A percentile compares a stretch with the other conserved stretches of the same genome.
phyloP scores from a whole-genome alignment of 2,888 invertebrate species.

The Drosophila demipolita region DNA sequence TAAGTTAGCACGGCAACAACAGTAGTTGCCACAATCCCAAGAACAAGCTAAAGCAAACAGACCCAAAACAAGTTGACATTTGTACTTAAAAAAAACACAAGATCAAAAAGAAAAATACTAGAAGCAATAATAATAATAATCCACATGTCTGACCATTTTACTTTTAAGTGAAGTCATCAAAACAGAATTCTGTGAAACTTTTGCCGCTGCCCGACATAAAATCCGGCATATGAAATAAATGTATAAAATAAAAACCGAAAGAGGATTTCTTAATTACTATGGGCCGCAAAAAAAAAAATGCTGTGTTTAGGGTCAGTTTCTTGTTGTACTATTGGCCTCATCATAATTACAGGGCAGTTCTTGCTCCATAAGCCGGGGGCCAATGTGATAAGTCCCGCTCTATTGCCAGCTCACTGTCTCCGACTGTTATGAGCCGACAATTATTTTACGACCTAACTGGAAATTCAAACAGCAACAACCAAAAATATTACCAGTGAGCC shows the following conservation, averaged over 20 bases:
- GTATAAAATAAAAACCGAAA: slow-evolving; percentile 46
- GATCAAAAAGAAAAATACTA: slow-evolving; percentile 39
- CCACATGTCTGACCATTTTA: slow-evolving; percentile 71
- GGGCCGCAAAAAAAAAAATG: slow-evolving; percentile 48
- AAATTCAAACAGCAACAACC: slow-evolving; percentile 40
- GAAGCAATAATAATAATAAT: slow-evolving; percentile 61
- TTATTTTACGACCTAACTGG: slow-evolving; percentile 76
- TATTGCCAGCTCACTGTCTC: slow-evolving; percentile 58
- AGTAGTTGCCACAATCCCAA: slow-evolving; percentile 28
- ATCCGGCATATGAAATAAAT: slow-evolving; percentile 39
- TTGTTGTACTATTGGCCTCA: slow-evolving; percentile 71
- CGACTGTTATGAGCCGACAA: slow-evolving; percentile 57
- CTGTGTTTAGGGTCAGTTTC: slow-evolving; percentile 71
- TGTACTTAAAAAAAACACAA: slow-evolving; percentile 37
- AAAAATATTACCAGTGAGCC: slow-evolving; percentile 40
- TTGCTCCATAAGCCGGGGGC: slow-evolving; percentile 62
- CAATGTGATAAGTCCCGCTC: slow-evolving; percentile 76
- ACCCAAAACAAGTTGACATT: slow-evolving; percentile 35
- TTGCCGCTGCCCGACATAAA: slow-evolving; percentile 60
- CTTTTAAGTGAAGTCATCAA: slow-evolving; percentile 82
- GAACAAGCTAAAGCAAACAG: slow-evolving; percentile 30
- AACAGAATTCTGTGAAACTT: slow-evolving; percentile 76
- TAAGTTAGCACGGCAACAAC: slow-evolving; percentile 55
- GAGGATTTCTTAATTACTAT: slow-evolving; percentile 79
- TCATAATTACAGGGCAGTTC: slow-evolving; percentile 75